Percentiles rank a stretch among this genome's conserved stretches.
These are phyloP conservation scores for Chiloscyllium punctatum DNA, from an alignment of 2,797 vertebrate genomes.

Conservation along the genomic window DNA sequence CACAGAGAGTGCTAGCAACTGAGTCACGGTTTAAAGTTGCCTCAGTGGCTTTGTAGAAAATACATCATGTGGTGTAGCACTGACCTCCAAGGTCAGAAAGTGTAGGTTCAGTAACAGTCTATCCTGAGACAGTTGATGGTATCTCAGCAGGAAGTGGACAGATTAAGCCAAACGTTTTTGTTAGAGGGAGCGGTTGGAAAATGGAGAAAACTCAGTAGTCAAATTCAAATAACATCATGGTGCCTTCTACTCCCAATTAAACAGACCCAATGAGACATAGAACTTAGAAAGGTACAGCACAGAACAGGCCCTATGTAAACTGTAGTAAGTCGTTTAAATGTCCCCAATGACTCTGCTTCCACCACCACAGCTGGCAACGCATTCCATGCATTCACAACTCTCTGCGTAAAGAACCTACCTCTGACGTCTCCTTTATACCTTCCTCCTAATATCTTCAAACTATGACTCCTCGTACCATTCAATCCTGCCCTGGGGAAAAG, in stretches of 20 bases:
- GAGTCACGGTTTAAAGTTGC: background rate
- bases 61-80: background rate
- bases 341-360: no score
- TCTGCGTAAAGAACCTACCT: no score
- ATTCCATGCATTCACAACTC: no score
- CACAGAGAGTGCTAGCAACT: background rate
- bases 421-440: no score
- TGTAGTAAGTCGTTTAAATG: no score
- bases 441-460: no score
- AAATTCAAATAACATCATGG: background rate
- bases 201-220: background rate
- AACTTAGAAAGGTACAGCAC: no score
- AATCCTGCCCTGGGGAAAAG: no score
- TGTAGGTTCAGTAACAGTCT: background rate
- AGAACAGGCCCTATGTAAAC: no score
- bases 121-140: background rate
- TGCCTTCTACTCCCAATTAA: background rate
- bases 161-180: background rate
- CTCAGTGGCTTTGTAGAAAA: background rate
- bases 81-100: background rate
- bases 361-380: no score
- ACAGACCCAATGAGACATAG: background rate
- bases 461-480: no score
- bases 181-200: background rate
- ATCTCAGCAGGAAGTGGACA: background rate